phyloP scores from a whole-genome alignment of 2,113 vertebrate genomes.

The Ivindomyrus marchei region DNA sequence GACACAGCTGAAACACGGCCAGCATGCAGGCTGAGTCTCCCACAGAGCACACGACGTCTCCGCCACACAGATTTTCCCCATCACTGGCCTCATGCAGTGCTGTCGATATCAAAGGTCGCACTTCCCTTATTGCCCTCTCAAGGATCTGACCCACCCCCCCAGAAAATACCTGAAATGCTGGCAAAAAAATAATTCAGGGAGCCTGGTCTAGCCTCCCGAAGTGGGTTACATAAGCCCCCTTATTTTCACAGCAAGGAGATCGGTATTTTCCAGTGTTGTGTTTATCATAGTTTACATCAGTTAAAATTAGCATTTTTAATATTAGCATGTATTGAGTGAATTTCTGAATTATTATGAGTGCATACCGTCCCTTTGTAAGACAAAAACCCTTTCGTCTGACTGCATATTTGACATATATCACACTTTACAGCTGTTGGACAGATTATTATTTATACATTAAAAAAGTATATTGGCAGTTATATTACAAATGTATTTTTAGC shows the following conservation, averaged over 20 bases:
- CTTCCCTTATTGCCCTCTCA: conserved; percentile 23
- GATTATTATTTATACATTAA: not conserved
- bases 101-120: conserved; percentile 1
- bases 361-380: not conserved
- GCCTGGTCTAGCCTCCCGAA: not conserved
- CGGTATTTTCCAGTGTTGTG: not conserved
- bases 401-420: not conserved
- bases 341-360: not conserved
- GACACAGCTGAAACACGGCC: conserved; percentile 60
- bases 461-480: not conserved
- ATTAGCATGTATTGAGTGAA: not conserved
- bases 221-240: not conserved
- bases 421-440: not conserved
- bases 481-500: not conserved
- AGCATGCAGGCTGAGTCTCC: conserved; percentile 52
- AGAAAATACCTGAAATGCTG: not conserved
- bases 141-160: not conserved
- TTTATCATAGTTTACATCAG: not conserved
- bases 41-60: conserved; percentile 42
- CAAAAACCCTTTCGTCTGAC: not conserved
- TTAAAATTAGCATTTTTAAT: not conserved
- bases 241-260: not conserved
- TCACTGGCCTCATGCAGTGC: conserved; percentile 38
- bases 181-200: not conserved
- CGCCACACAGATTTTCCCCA: conserved; percentile 35